Percentiles rank a stretch among this genome's conserved stretches.
These are phyloP conservation scores for Thripadectes ignobilis DNA, from an alignment of 2,797 vertebrate species.

Conservation along the genomic window DNA sequence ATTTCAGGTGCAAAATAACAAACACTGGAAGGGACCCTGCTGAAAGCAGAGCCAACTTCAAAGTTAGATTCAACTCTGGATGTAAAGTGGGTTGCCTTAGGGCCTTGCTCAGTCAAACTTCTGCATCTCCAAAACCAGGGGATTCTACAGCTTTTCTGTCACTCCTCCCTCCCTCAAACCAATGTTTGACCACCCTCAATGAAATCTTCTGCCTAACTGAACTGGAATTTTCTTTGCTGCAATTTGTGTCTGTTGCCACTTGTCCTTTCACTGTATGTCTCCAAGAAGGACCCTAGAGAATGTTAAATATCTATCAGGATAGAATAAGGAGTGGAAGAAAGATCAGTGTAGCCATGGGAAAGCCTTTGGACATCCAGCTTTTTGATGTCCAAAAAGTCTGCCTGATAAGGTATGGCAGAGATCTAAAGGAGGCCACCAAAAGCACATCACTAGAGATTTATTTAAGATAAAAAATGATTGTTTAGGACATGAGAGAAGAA, in stretches of 20 bases:
- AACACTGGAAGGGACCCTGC: not conserved
- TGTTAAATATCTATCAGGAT: not conserved
- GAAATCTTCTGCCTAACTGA: not conserved
- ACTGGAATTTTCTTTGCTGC: not conserved
- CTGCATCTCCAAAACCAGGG: not conserved
- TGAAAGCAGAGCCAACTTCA: not conserved
- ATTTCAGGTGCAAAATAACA: not conserved
- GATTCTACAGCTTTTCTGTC: not conserved
- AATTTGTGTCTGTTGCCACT: not conserved
- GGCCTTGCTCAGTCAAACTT: not conserved
- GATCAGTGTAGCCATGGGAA: fast-evolving
- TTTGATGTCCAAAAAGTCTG: not conserved
- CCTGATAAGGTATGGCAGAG: not conserved
- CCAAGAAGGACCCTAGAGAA: not conserved
- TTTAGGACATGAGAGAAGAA: not conserved
- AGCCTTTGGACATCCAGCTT: not conserved
- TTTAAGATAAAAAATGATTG: not conserved
- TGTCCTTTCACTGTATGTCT: not conserved
- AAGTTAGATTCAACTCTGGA: not conserved
- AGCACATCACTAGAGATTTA: not conserved
- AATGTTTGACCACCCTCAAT: not conserved
- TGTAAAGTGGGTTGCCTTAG: not conserved
- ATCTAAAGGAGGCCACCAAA: not conserved
- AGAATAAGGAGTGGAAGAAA: not conserved
- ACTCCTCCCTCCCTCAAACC: not conserved